Conservation (phyloP, 2,888 invertebrate species). For the Heterodera filipjevi region DNA sequence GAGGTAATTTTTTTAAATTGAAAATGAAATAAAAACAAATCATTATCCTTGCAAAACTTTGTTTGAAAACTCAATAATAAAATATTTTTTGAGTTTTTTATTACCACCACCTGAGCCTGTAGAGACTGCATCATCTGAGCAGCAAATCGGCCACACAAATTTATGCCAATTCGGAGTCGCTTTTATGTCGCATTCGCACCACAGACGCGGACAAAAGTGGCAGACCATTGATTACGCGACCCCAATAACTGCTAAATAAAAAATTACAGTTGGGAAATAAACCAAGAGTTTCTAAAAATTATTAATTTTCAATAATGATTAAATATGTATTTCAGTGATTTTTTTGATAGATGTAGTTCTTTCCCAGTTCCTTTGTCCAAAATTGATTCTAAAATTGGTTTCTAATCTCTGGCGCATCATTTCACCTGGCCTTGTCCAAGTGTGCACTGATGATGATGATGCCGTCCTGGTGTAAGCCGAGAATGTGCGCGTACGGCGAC, state of each 20-base stretch:
- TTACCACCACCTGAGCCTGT: slow-evolving; percentile 78
- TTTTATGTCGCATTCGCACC: slow-evolving; percentile 81
- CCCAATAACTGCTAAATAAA: slow-evolving; percentile 95
- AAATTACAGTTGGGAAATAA: no score
- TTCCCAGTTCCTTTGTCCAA: no score
- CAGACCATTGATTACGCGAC: slow-evolving; percentile 82
- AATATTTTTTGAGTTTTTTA: no score
- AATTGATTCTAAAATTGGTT: no score
- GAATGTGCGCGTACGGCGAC: slow-evolving; percentile 82
- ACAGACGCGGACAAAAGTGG: slow-evolving; percentile 80
- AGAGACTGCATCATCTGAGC: slow-evolving; percentile 80
- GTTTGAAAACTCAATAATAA: no score
- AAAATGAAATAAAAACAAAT: no score
- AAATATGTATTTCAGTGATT: background rate
- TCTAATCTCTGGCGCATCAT: no score
- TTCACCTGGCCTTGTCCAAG: slow-evolving; percentile 85
- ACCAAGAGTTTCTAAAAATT: slow-evolving; percentile 51
- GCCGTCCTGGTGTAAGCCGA: slow-evolving; percentile 79
- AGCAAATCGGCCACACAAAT: slow-evolving; percentile 74
- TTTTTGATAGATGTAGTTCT: no score
- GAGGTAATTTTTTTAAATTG: no score
- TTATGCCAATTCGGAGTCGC: slow-evolving; percentile 67
- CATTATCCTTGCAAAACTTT: no score
- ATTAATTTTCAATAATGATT: background rate
- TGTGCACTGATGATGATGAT: slow-evolving; percentile 83